A percentile compares a stretch with the other conserved stretches of the same genome.
Evolutionary conservation across 2,797 vertebrate species (phyloP).

Genomic region (Clamator glandarius): DNA sequence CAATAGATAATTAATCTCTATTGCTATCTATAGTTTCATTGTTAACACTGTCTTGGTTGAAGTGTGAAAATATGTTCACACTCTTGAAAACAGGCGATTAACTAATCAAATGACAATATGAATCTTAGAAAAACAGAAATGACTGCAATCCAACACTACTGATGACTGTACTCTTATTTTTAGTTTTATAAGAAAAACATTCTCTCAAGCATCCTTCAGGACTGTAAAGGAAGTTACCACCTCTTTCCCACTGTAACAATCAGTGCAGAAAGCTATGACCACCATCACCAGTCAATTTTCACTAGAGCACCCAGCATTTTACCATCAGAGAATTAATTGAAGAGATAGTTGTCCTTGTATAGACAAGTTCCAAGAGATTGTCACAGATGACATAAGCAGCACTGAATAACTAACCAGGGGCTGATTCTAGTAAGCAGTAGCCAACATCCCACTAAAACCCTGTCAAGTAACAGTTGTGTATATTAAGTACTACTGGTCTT

Average conservation of each 20-base stretch:
- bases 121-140: slow-evolving; percentile 77
- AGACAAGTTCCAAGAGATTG: background rate
- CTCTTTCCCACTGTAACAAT: background rate
- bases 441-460: background rate
- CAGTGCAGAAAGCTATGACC: background rate
- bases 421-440: background rate
- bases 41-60: slow-evolving; percentile 82
- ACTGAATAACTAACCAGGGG: background rate
- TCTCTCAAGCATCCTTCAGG: slow-evolving; percentile 20
- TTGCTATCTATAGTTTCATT: slow-evolving; percentile 86
- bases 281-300: background rate
- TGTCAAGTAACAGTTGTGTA: background rate
- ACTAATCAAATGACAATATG: slow-evolving; percentile 83
- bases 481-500: background rate
- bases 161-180: slow-evolving; percentile 60
- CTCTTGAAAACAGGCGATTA: slow-evolving; percentile 82
- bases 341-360: background rate
- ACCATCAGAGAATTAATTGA: background rate
- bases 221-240: background rate
- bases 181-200: slow-evolving; percentile 47
- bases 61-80: slow-evolving; percentile 84
- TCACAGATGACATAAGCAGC: background rate
- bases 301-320: background rate
- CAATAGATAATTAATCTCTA: slow-evolving; percentile 84
- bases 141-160: slow-evolving; percentile 68